phyloP scores from a whole-genome alignment of 2,888 invertebrate species.

The Patella depressa region DNA sequence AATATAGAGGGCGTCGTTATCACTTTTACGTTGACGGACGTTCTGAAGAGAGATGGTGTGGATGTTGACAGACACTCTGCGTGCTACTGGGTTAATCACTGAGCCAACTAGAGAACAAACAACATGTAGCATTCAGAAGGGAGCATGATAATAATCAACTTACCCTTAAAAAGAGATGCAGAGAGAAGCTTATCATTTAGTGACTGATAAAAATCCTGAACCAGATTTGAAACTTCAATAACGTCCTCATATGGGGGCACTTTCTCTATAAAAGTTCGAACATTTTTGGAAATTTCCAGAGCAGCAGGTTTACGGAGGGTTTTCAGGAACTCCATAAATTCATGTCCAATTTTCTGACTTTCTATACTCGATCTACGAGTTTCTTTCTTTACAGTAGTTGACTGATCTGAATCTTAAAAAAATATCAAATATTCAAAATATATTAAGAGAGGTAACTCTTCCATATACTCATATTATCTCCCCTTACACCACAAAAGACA shows the following conservation, averaged over 20 bases:
- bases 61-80: no score
- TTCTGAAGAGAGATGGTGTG: no score
- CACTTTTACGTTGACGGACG: no score
- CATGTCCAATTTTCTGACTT: slow-evolving; percentile 70
- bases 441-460: background rate
- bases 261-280: slow-evolving; percentile 73
- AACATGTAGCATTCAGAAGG: no score
- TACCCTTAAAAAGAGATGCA: slow-evolving; percentile 68
- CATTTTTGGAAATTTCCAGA: slow-evolving; percentile 77
- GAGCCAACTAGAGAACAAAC: no score
- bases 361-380: slow-evolving; percentile 61
- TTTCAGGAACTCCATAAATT: slow-evolving; percentile 71
- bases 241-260: slow-evolving; percentile 71
- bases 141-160: slow-evolving; percentile 36
- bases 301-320: slow-evolving; percentile 68
- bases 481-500: no score
- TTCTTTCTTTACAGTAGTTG: slow-evolving; percentile 38
- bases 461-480: no score
- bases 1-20: no score
- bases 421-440: slow-evolving; percentile 33
- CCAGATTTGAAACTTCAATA: slow-evolving; percentile 84
- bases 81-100: no score
- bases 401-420: slow-evolving; percentile 30
- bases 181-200: slow-evolving; percentile 81
- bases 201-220: slow-evolving; percentile 90